Percentiles rank a stretch among this genome's conserved stretches.
These are phyloP conservation scores for Lynx canadensis DNA, from an alignment of 2,113 vertebrate species.

Conservation along the genomic window DNA sequence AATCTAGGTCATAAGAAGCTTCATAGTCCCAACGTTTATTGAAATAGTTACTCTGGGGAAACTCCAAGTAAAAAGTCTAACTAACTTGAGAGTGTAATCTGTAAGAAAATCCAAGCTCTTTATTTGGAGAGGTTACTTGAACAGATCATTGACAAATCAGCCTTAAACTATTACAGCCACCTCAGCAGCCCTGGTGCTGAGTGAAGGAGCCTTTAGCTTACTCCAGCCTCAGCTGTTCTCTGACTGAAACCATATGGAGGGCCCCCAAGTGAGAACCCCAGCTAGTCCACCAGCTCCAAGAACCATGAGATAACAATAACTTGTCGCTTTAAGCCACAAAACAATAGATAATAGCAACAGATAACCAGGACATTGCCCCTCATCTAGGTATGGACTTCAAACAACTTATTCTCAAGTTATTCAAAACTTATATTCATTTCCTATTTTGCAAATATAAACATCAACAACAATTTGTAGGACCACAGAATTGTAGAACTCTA, in stretches of 20 bases:
- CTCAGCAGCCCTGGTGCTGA: background rate
- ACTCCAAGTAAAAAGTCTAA: constrained; percentile 9
- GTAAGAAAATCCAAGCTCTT: background rate
- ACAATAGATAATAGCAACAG: background rate
- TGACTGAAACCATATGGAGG: background rate
- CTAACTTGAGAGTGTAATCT: background rate
- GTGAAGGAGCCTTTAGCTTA: constrained; percentile 9
- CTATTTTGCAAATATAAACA: constrained; percentile 18
- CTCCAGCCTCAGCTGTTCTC: background rate
- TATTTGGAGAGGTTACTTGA: background rate
- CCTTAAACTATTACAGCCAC: background rate
- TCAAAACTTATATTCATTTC: background rate
- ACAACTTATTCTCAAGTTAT: background rate
- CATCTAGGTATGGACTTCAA: background rate
- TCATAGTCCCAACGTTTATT: background rate
- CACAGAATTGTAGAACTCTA: background rate
- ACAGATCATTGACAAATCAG: background rate
- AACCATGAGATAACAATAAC: background rate
- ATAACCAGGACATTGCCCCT: background rate
- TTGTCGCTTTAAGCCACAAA: background rate
- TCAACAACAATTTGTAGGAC: background rate
- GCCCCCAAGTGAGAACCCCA: background rate
- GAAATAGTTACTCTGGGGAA: background rate
- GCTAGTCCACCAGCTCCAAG: background rate
- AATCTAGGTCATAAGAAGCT: background rate